phyloP scores from a whole-genome alignment of 2,888 invertebrate species.

The Hyposoter dolosus region DNA sequence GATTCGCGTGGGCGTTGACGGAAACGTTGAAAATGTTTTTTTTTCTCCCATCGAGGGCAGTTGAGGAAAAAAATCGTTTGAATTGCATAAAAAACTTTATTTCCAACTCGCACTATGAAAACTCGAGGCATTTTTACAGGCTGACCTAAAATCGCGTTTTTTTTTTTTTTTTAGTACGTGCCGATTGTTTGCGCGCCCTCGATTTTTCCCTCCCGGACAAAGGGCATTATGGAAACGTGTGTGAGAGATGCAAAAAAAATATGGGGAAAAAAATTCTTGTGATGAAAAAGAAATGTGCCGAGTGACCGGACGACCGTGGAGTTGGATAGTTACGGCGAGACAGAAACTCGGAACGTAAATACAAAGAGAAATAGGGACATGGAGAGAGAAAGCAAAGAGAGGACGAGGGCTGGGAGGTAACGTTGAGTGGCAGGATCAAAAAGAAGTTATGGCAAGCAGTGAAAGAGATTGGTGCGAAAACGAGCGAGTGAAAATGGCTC shows the following conservation, averaged over 20 bases:
- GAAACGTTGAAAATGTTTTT: no score
- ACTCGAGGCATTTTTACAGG: neutral
- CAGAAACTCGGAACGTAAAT: slow-evolving; percentile 35
- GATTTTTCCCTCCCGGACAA: slow-evolving; percentile 63
- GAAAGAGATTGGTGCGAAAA: slow-evolving; percentile 62
- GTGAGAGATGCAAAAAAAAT: slow-evolving; percentile 49
- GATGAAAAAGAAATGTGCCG: slow-evolving; percentile 43
- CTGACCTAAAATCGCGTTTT: neutral
- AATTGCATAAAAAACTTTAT: neutral
- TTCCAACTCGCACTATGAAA: neutral
- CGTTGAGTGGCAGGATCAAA: slow-evolving; percentile 50
- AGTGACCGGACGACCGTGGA: slow-evolving; percentile 48
- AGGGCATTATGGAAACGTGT: slow-evolving; percentile 41
- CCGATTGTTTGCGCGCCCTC: slow-evolving; percentile 70
- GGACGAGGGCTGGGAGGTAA: slow-evolving; percentile 5
- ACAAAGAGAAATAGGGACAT: slow-evolving; percentile 23
- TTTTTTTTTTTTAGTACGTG: slow-evolving; percentile 45
- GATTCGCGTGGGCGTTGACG: neutral
- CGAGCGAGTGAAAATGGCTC: slow-evolving; percentile 53
- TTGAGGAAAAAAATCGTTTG: neutral
- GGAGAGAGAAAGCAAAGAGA: slow-evolving; percentile 19
- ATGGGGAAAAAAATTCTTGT: slow-evolving; percentile 29
- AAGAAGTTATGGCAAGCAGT: slow-evolving; percentile 49
- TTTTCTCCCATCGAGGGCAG: neutral
- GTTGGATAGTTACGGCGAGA: slow-evolving; percentile 32